phyloP scores from a whole-genome alignment of 2,888 invertebrate genomes.

The Helobdella robusta region DNA sequence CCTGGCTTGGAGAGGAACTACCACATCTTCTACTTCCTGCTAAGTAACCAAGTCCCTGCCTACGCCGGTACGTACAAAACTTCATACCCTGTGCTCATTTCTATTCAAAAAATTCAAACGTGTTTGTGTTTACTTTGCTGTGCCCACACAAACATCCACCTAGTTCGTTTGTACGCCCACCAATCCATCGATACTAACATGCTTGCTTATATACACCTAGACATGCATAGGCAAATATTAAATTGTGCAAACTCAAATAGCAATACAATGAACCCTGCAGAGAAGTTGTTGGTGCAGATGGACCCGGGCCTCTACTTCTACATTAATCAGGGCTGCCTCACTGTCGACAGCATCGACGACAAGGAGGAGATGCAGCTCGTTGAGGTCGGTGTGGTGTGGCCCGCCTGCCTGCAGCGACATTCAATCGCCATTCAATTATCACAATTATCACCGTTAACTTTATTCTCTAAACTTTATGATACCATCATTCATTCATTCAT shows the following conservation, averaged over 20 bases:
- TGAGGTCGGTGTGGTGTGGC: slow-evolving; percentile 31
- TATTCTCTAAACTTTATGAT: too few species aligned
- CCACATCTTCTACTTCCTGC: slow-evolving; percentile 99
- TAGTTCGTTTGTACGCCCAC: too few species aligned
- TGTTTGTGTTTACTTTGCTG: not conserved
- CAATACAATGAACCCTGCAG: slow-evolving; percentile 43
- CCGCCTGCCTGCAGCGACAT: too few species aligned
- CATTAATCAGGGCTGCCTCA: slow-evolving; percentile 88
- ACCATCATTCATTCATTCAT: too few species aligned
- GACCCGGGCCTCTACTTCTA: slow-evolving; percentile 68
- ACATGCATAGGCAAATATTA: too few species aligned
- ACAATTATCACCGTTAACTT: too few species aligned
- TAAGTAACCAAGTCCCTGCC: slow-evolving; percentile 36
- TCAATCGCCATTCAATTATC: too few species aligned
- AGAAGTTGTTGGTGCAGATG: slow-evolving; percentile 68
- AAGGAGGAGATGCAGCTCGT: slow-evolving; percentile 34
- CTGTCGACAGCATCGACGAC: slow-evolving; percentile 89
- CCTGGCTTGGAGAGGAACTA: slow-evolving; percentile 79
- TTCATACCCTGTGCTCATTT: too few species aligned
- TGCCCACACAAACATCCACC: too few species aligned
- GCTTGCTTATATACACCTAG: too few species aligned
- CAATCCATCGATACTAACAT: too few species aligned
- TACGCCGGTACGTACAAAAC: slow-evolving; percentile 23
- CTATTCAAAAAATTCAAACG: too few species aligned
- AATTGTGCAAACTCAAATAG: not conserved